Evolutionary conservation across 2,888 invertebrate genomes (phyloP).

Genomic region (Pseudanteris insignis): DNA sequence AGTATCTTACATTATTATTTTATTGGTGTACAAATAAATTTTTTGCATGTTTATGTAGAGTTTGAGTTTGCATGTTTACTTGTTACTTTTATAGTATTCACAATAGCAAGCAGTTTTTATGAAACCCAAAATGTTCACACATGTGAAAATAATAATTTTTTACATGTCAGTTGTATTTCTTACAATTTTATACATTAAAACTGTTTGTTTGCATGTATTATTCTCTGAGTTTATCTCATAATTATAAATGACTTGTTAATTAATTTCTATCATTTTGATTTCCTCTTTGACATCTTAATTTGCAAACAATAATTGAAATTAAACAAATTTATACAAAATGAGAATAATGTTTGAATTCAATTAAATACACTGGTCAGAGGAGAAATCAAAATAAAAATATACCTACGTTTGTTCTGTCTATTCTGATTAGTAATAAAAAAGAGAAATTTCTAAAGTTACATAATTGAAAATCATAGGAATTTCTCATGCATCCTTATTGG

Average conservation of each 20-base stretch:
- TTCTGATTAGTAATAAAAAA: conserved; percentile 15
- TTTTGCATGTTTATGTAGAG: conserved; percentile 42
- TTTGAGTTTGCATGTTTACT: conserved; percentile 55
- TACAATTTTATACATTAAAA: too few relatives aligned
- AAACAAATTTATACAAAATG: too few relatives aligned
- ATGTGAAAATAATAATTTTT: too few relatives aligned
- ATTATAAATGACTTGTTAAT: conserved; percentile 8
- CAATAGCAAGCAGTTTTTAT: conserved; percentile 18
- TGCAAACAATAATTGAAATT: too few relatives aligned
- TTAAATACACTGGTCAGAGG: conserved; percentile 1
- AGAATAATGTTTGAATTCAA: too few relatives aligned
- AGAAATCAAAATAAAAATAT: conserved; percentile 22
- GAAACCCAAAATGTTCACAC: too few relatives aligned
- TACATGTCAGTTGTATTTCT: too few relatives aligned
- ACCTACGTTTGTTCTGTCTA: conserved; percentile 20
- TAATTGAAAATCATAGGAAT: conserved; percentile 47
- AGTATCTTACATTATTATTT: conserved; percentile 30
- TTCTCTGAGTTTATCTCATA: conserved; percentile 21
- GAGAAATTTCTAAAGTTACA: conserved; percentile 42
- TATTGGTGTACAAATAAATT: conserved; percentile 42
- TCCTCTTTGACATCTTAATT: neutral
- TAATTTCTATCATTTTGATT: conserved; percentile 18
- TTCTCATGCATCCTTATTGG: conserved; percentile 53
- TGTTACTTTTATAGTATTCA: conserved; percentile 21
- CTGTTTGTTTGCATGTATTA: too few relatives aligned